phyloP scores from a whole-genome alignment of 92 coral and sea anemone species.

The Epizoanthus rinbou region DNA sequence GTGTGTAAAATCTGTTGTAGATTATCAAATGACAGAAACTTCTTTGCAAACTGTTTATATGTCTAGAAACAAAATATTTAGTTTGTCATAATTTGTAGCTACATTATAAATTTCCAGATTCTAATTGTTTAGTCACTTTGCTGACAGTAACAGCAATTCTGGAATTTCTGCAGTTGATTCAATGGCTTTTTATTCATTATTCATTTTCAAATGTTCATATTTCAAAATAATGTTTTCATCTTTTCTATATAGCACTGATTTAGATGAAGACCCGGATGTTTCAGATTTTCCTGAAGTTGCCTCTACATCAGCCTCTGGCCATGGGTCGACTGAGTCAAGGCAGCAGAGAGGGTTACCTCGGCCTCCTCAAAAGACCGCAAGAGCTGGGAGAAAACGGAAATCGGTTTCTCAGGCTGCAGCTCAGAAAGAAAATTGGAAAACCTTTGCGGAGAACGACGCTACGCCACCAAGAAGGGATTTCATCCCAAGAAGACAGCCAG shows the following conservation, averaged over 20 bases:
- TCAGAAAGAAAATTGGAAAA: neutral
- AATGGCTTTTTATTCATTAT: no score
- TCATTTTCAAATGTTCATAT: no score
- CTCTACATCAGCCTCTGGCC: neutral
- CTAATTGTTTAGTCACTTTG: no score
- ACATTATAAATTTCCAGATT: no score
- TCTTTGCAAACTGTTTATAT: no score
- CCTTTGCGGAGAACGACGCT: neutral
- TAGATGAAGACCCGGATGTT: neutral
- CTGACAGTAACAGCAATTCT: no score
- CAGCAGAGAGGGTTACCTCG: neutral
- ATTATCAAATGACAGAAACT: no score
- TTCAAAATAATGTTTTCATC: neutral
- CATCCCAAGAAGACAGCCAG: neutral
- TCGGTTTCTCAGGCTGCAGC: neutral
- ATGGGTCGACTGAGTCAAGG: neutral
- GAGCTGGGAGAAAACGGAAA: neutral
- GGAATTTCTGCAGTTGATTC: no score
- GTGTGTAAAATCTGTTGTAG: no score
- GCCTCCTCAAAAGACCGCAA: neutral
- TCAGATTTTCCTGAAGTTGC: neutral
- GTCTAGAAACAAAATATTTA: no score
- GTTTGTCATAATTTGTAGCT: no score
- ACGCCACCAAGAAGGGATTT: slow-evolving; percentile 14
- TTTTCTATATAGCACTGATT: neutral